These are phyloP conservation scores for Malachius bipustulatus DNA, from an alignment of 2,888 invertebrate genomes.

Conservation along the genomic window DNA sequence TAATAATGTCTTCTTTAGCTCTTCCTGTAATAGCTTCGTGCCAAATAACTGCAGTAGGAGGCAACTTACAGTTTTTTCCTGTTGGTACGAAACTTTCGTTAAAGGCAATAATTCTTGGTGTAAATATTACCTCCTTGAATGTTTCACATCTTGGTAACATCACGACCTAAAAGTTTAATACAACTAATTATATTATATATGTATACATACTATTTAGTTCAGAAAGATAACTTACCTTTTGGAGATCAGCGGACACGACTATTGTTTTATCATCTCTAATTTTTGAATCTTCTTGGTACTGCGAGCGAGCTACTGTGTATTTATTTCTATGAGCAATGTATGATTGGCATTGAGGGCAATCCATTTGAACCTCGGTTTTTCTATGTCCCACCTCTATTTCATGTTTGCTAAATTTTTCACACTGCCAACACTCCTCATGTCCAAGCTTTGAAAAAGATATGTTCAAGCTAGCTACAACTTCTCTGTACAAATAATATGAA, in stretches of 20 bases:
- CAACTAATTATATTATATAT: background rate
- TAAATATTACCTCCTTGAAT: background rate
- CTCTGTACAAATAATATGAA: conserved; percentile 9
- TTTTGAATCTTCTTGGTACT: conserved; percentile 2
- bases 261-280: conserved; percentile 3
- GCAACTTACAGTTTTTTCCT: too few species aligned
- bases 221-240: conserved; percentile 3
- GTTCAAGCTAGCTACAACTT: conserved; percentile 6
- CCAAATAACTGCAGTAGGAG: conserved; percentile 2
- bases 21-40: conserved; percentile 2
- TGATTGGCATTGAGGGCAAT: conserved; percentile 3
- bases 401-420: too few species aligned
- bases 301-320: background rate
- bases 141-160: conserved; percentile 3
- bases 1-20: conserved; percentile 1
- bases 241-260: conserved; percentile 3
- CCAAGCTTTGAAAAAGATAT: conserved; percentile 10
- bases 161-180: background rate
- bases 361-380: background rate
- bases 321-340: conserved; percentile 3
- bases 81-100: too few species aligned
- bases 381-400: too few species aligned
- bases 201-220: too few species aligned
- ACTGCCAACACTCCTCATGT: conserved; percentile 12
- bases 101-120: too few species aligned